Percentiles rank a stretch among this genome's conserved stretches.
Conservation (phyloP, 2,888 invertebrate species). For the Teleogryllus oceanicus region DNA sequence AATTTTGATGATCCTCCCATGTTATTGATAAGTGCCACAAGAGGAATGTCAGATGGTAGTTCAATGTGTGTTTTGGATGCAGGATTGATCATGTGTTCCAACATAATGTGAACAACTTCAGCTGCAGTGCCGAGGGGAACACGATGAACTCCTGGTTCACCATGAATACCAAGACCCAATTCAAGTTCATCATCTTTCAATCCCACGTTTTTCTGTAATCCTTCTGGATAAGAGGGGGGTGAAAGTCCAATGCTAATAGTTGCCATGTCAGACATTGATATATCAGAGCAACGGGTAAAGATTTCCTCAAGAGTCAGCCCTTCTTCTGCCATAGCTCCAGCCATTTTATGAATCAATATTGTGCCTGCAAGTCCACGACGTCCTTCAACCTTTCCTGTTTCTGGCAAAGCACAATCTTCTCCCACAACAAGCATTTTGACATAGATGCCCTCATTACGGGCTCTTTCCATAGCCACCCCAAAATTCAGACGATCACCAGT, state of each 20-base stretch:
- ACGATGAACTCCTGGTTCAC: conserved; percentile 51
- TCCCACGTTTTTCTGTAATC: background rate
- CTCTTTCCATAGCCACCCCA: conserved; percentile 74
- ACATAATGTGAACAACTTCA: conserved; percentile 26
- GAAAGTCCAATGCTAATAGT: conserved; percentile 68
- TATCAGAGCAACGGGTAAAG: conserved; percentile 25
- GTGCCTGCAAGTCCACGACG: conserved; percentile 52
- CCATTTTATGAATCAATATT: conserved; percentile 49
- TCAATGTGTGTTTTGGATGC: background rate
- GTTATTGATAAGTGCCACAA: conserved; percentile 73
- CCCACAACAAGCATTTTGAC: conserved; percentile 44
- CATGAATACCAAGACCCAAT: conserved; percentile 58
- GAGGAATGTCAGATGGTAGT: conserved; percentile 11
- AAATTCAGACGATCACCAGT: conserved; percentile 79
- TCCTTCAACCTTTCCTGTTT: conserved; percentile 49
- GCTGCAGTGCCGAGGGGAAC: conserved; percentile 43
- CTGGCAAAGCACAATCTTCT: conserved; percentile 39
- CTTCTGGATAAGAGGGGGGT: conserved; percentile 65
- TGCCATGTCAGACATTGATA: conserved; percentile 49
- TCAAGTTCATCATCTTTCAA: conserved; percentile 46
- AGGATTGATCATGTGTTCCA: conserved; percentile 24
- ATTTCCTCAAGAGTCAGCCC: conserved; percentile 48
- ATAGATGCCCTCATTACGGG: conserved; percentile 59
- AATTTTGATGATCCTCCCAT: conserved; percentile 69
- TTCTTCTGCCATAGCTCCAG: conserved; percentile 53